Evolutionary conservation across 2,888 invertebrate genomes (phyloP).

Genomic region (Eugnorisma glareosa): DNA sequence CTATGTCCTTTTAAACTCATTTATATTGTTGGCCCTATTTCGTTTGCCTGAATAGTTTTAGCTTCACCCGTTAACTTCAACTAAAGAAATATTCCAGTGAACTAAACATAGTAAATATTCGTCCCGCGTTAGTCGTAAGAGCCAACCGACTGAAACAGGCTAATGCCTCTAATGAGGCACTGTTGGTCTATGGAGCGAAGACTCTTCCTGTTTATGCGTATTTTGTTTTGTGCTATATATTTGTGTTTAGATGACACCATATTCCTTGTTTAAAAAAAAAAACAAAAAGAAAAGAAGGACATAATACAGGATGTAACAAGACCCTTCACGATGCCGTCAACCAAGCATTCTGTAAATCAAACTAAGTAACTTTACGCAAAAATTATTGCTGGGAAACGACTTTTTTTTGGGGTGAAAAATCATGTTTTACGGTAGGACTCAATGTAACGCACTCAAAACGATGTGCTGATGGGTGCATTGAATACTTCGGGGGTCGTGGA

Average conservation of each 20-base stretch:
- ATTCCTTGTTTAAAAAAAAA: background rate
- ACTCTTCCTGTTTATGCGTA: conserved; percentile 17
- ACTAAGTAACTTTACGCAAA: no score
- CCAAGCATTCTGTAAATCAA: no score
- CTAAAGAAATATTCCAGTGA: conserved; percentile 9
- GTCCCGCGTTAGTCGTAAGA: conserved; percentile 31
- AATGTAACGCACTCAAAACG: no score
- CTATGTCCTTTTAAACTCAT: background rate
- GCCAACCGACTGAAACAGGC: conserved; percentile 33
- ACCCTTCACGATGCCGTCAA: no score
- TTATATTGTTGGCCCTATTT: background rate
- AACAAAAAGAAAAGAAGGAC: no score
- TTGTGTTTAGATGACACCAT: background rate
- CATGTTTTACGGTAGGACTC: no score
- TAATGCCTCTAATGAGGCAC: conserved; percentile 39
- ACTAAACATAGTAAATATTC: conserved; percentile 24
- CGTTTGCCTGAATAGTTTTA: background rate
- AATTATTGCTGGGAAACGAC: no score
- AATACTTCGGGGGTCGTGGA: no score
- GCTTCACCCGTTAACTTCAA: background rate
- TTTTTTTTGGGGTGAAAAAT: no score
- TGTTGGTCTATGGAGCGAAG: conserved; percentile 29
- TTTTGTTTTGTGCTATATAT: no score
- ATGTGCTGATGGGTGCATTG: no score
- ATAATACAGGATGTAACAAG: no score